A percentile compares a stretch with the other conserved stretches of the same genome.
Evolutionary conservation across 2,888 invertebrate species (phyloP).

Genomic region (Pseudanteris insignis): DNA sequence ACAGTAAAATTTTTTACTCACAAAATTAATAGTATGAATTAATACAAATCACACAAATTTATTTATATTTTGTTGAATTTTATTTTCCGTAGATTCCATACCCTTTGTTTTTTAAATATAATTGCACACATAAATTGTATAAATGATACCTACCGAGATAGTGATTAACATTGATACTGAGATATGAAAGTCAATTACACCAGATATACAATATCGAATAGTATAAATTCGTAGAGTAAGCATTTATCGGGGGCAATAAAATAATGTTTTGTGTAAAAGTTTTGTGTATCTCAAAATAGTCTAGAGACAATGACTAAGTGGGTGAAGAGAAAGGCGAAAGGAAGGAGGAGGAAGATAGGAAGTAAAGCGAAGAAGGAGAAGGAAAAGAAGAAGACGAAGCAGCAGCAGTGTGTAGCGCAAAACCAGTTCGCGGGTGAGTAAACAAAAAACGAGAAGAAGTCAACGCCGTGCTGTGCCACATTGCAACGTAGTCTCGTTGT

Average conservation of each 20-base stretch:
- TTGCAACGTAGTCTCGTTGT: conserved; percentile 56
- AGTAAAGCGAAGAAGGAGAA: conserved; percentile 45
- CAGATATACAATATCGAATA: too few species aligned
- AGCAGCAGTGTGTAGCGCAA: conserved; percentile 59
- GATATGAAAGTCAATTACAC: too few species aligned
- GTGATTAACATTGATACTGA: too few species aligned
- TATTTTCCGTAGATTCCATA: too few species aligned
- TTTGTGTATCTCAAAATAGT: conserved; percentile 42
- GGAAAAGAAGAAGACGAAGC: conserved; percentile 40
- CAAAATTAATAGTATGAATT: too few species aligned
- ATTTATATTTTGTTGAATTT: too few species aligned
- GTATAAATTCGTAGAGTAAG: too few species aligned
- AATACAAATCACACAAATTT: too few species aligned
- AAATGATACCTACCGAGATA: too few species aligned
- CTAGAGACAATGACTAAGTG: conserved; percentile 44
- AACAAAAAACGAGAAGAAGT: conserved; percentile 64
- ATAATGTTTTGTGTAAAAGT: conserved; percentile 38
- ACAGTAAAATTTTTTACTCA: too few species aligned
- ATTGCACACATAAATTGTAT: too few species aligned
- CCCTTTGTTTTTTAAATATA: too few species aligned
- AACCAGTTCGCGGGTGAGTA: conserved; percentile 67
- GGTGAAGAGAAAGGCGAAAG: conserved; percentile 44
- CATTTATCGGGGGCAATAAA: conserved; percentile 13
- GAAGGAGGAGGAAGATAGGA: conserved; percentile 45
- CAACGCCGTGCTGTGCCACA: conserved; percentile 50